Percentiles rank a stretch among this genome's conserved stretches.
Evolutionary conservation across 2,888 invertebrate species (phyloP).

Genomic region (Idaea dimidiata): DNA sequence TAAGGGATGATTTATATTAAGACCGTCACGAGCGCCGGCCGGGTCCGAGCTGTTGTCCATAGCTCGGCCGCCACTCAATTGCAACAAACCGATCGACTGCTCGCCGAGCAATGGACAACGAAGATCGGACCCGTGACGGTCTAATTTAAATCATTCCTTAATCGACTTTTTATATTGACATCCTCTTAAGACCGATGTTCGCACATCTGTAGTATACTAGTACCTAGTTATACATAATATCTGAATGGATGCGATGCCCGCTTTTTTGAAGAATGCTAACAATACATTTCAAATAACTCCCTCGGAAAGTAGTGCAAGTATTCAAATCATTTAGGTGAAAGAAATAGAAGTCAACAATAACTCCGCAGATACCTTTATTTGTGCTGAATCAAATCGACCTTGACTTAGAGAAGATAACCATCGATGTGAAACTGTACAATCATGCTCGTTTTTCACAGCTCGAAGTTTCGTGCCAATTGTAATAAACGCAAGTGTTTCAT

Average conservation of each 20-base stretch:
- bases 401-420: conserved; percentile 50
- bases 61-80: too few species aligned
- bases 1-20: too few species aligned
- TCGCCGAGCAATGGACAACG: too few species aligned
- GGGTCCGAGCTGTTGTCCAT: too few species aligned
- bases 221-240: too few species aligned
- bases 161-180: too few species aligned
- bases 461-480: conserved; percentile 53
- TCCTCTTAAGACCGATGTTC: too few species aligned
- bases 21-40: too few species aligned
- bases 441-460: conserved; percentile 59
- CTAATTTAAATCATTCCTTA: too few species aligned
- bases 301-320: conserved; percentile 11
- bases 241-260: background rate
- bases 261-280: background rate
- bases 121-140: too few species aligned
- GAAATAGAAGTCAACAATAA: background rate
- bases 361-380: conserved; percentile 16
- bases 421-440: conserved; percentile 59
- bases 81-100: too few species aligned
- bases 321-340: conserved; percentile 14
- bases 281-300: background rate
- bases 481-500: conserved; percentile 54
- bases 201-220: too few species aligned
- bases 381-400: conserved; percentile 48